Evolutionary conservation across 2,888 invertebrate genomes (phyloP), one percentile per base, ranked within the genome.

Genomic region (Cryptocephalus primarius): DNA sequence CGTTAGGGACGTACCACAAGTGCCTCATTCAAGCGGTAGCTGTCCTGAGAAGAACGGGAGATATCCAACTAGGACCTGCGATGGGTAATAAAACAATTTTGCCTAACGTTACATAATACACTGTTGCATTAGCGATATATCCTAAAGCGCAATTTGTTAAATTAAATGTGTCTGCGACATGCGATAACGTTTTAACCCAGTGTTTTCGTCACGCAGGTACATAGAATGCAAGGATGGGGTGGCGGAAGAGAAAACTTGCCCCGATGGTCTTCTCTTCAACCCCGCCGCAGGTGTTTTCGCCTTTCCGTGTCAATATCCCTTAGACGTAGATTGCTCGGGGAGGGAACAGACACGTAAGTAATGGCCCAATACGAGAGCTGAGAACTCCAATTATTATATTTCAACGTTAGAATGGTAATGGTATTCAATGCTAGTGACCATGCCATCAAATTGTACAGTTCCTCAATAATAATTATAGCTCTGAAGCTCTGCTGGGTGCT

Each of bases 221-320:
- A 68, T 72, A 33, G 71, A 74, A 55, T 76, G 76, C 56, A 65
- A 77, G 66, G 80, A 90, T 55, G 89, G 89, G 12, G 78, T 83
- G 4, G 72, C 81, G 0, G 81, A 83, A 63, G 82, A 87, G 63
- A 85, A 85, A 60, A 66, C 81, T 4, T 91, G 91, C 54, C 85
- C 88, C 0, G 90, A 91, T 60, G 90, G 90, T 36, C 73, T 90
- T 13, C 74, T 85, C 0, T 90, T 82, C 71, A 87, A 89, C 62
- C 79, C 84, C 6, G 79, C 83, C 42, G 72, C 76, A 2, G 78
- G 79, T 14, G 73, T 76, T 57, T 79, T 77, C 48, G 77, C 77
- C 12, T 88, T 83, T 63, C 88, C 88, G 2, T 91, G 91, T 63
- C 82, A 84, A 59, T 91, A 90, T 68, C 90, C 90, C 43, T 83